A percentile compares a stretch with the other conserved stretches of the same genome.
Evolutionary conservation across 2,888 invertebrate genomes (phyloP).

Genomic region (Tetrapedia diversipes): DNA sequence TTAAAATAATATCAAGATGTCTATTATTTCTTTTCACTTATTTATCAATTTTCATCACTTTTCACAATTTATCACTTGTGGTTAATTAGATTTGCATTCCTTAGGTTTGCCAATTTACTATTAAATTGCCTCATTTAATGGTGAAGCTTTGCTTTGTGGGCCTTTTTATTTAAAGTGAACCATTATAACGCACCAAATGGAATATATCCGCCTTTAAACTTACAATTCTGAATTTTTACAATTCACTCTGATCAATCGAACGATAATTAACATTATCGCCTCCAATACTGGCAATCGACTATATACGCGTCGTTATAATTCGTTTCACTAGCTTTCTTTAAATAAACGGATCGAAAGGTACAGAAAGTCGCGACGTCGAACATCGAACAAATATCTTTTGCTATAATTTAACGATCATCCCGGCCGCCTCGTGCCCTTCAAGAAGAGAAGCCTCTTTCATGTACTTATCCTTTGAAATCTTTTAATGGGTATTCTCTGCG

Average conservation of each 20-base stretch:
- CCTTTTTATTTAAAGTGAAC: too few relatives aligned
- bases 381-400: slow-evolving; percentile 47
- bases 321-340: neutral
- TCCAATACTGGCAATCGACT: neutral
- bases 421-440: neutral
- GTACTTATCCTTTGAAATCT: slow-evolving; percentile 69
- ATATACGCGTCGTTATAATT: neutral
- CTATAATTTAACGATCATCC: slow-evolving; percentile 63
- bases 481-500: slow-evolving; percentile 66
- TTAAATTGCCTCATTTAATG: too few relatives aligned
- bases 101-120: too few relatives aligned
- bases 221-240: neutral
- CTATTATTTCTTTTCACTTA: too few relatives aligned
- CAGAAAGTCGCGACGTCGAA: slow-evolving; percentile 4
- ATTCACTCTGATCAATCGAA: neutral
- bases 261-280: slow-evolving; percentile 3
- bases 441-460: slow-evolving; percentile 28
- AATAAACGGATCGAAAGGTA: slow-evolving; percentile 50
- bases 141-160: too few relatives aligned
- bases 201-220: too few relatives aligned
- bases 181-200: too few relatives aligned
- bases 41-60: too few relatives aligned
- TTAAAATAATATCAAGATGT: too few relatives aligned
- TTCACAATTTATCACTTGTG: too few relatives aligned
- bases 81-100: too few relatives aligned